Evolutionary conservation across 2,888 invertebrate species (phyloP).

Genomic region (Scaptomyza reducta): DNA sequence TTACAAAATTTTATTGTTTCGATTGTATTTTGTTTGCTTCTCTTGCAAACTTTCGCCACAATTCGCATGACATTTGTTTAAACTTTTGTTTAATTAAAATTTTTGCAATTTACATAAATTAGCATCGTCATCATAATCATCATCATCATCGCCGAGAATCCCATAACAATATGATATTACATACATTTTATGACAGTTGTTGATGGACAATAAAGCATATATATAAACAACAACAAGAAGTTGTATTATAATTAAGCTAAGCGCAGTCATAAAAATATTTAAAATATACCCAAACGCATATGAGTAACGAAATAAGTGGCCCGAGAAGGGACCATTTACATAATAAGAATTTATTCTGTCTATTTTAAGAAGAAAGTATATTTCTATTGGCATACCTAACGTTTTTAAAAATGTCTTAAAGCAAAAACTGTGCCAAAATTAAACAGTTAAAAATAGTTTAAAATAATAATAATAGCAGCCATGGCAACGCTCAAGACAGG

Average conservation of each 20-base stretch:
- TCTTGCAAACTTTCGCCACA: constrained; percentile 54
- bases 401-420: no score
- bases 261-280: constrained; percentile 1
- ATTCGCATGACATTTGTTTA: constrained; percentile 69
- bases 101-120: constrained; percentile 69
- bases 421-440: constrained; percentile 3
- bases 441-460: neutral
- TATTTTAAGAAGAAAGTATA: no score
- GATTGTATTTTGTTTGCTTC: constrained; percentile 24
- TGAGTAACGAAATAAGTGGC: constrained; percentile 6
- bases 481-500: constrained; percentile 25
- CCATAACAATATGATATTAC: constrained; percentile 31
- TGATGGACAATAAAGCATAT: constrained; percentile 18
- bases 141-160: constrained; percentile 23
- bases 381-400: no score
- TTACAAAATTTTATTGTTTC: constrained; percentile 49
- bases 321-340: neutral
- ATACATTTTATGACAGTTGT: constrained; percentile 35
- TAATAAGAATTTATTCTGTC: neutral
- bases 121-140: constrained; percentile 41
- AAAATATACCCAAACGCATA: constrained; percentile 8
- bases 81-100: constrained; percentile 68
- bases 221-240: constrained; percentile 4
- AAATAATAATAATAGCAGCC: constrained; percentile 9
- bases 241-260: constrained; percentile 15